Evolutionary conservation across 1,140 invertebrate species (phyloP), one percentile per base, ranked within the genome.

Genomic region (Drosophila bipectinata): DNA sequence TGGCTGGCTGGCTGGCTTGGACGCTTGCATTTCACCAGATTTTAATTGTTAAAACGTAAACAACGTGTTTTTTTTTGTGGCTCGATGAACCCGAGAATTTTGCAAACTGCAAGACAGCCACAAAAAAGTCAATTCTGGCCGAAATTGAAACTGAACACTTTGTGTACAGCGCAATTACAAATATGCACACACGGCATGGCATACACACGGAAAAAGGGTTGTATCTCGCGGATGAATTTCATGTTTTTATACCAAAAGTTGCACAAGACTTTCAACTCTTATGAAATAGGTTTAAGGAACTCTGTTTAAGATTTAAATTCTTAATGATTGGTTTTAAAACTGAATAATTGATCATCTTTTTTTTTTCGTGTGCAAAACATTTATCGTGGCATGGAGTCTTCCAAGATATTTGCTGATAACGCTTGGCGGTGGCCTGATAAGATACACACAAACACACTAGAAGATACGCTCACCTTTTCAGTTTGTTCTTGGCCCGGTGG

Each of bases 331-430:
- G 12, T 37, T 37, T 37, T 12, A 37, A 37, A 44, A 18, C 14
- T 4, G 5, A 18, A 44, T 47, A 47, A 47, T 47, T 47, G 44
- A 47, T 45, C 9, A 32, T 59, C 30, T 18, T 18, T 18, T 56
- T 15, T 58, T 28, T 52, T 21, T 8, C 58, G 12, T 60, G 56
- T 77, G 71, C 37, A 41, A 56, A 47, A 55, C 62, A 77, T 67
- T 76, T 76, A 77, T 77, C 73, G 49, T n/a, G 2, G 66, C 62
- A 62, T 58, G 37, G 66, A 63, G 74, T 87, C 62, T 79, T 87
- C 55, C 49, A 82, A 87, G 82, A 87, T 76, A 85, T 79, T 75
- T 77, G 47, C 78, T 88, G 82, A 85, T 85, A 85, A 78, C 61
- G 60, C 51, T 63, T 41, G 51, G 62, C 6, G 64, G 66, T 78